A percentile compares a stretch with the other conserved stretches of the same genome.
Conservation (phyloP, 2,888 invertebrate genomes). For the Eupithecia insigniata region DNA sequence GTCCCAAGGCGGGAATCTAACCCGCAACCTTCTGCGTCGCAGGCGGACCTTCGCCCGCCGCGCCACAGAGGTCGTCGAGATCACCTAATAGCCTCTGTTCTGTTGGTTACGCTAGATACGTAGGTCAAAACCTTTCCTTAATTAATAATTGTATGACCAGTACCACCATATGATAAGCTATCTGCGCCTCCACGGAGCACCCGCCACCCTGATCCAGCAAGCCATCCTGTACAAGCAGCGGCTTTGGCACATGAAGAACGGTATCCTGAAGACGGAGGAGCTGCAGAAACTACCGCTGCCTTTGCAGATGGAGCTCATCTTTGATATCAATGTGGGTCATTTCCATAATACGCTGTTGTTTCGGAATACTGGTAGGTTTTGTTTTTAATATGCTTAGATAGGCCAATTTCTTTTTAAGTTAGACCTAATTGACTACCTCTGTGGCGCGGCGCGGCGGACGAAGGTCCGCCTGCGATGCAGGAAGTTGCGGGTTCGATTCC, state of each 20-base stretch:
- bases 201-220: constrained; percentile 60
- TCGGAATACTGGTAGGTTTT: constrained; percentile 61
- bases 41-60: too few species aligned
- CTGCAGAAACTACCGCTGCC: constrained; percentile 67
- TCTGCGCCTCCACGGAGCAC: constrained; percentile 64
- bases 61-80: too few species aligned
- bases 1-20: too few species aligned
- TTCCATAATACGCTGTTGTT: constrained; percentile 74
- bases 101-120: too few species aligned
- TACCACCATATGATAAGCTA: constrained; percentile 74
- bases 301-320: constrained; percentile 77
- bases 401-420: too few species aligned
- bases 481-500: too few species aligned
- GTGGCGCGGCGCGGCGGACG: too few species aligned
- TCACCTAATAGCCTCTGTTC: too few species aligned
- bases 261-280: constrained; percentile 63
- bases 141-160: constrained; percentile 46
- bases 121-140: background rate
- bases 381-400: too few species aligned
- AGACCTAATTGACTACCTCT: too few species aligned
- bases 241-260: constrained; percentile 76
- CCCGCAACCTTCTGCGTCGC: too few species aligned
- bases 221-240: constrained; percentile 68
- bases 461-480: too few species aligned
- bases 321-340: constrained; percentile 75